Conservation (phyloP, 2,113 vertebrate species). For the Sinocyclocheilus anophthalmus region DNA sequence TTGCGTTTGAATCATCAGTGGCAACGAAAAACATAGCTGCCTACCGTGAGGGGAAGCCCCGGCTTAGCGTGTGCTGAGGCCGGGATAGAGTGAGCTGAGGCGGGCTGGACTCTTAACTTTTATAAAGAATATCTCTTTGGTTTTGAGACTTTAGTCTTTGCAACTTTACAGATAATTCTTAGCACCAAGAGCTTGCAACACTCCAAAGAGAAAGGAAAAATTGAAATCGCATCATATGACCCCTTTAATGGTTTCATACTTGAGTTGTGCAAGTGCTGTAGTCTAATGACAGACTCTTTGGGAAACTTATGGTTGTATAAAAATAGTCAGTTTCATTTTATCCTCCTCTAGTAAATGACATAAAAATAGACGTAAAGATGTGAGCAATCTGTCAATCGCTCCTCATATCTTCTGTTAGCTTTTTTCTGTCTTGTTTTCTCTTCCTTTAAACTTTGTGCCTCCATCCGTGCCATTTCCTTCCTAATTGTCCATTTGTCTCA, state of each 20-base stretch:
- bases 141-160: too few species aligned
- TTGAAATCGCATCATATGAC: too few species aligned
- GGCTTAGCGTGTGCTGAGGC: too few species aligned
- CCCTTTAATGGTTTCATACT: background rate
- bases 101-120: too few species aligned
- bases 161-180: too few species aligned
- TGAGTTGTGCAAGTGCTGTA: background rate
- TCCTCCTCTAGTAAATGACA: background rate
- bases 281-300: background rate
- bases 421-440: background rate
- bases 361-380: background rate
- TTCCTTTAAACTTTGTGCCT: background rate
- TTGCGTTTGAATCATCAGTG: too few species aligned
- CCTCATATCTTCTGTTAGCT: background rate
- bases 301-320: background rate
- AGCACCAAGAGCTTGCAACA: too few species aligned
- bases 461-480: background rate
- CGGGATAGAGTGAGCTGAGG: too few species aligned
- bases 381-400: background rate
- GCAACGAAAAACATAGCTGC: too few species aligned
- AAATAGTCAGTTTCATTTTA: background rate
- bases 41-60: too few species aligned
- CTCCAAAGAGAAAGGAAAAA: too few species aligned
- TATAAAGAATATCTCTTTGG: too few species aligned
- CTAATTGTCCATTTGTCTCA: background rate